Percentiles rank a stretch among this genome's conserved stretches.
These are phyloP conservation scores for Whitmania pigra DNA, from an alignment of 1,140 invertebrate species.

Conservation along the genomic window DNA sequence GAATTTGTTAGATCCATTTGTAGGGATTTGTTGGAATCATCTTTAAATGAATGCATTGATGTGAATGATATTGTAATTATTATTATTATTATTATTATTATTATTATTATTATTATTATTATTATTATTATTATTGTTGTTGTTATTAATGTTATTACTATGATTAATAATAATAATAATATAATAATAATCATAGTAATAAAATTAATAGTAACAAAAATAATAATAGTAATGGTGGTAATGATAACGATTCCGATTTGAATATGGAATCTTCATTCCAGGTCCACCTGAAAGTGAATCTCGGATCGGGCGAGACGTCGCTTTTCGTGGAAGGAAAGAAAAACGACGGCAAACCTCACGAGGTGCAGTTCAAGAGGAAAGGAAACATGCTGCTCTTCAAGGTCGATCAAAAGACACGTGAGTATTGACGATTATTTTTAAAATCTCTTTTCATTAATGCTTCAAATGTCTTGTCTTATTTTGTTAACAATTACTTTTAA, in stretches of 20 bases:
- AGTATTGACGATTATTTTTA: neutral
- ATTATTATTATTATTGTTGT: too few species aligned
- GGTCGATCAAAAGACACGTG: conserved; percentile 41
- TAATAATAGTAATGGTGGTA: too few species aligned
- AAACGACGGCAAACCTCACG: conserved; percentile 77
- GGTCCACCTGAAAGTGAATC: conserved; percentile 47
- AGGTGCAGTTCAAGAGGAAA: conserved; percentile 56
- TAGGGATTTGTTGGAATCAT: conserved; percentile 9
- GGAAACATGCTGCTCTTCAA: conserved; percentile 54
- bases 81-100: conserved; percentile 3
- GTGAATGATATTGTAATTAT: neutral
- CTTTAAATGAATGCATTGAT: too few species aligned
- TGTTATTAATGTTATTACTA: too few species aligned
- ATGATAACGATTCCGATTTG: too few species aligned
- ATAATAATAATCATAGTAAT: too few species aligned
- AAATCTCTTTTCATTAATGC: neutral
- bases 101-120: too few species aligned
- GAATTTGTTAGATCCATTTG: conserved; percentile 44
- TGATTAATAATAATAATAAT: too few species aligned
- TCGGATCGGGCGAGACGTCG: conserved; percentile 53
- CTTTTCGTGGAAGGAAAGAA: conserved; percentile 47
- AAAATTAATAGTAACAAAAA: too few species aligned
- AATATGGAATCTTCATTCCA: too few species aligned
- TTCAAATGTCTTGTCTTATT: too few species aligned
- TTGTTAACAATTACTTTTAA: neutral